phyloP scores from a whole-genome alignment of 2,888 invertebrate genomes.

The Caenorhabditis doughertyi region DNA sequence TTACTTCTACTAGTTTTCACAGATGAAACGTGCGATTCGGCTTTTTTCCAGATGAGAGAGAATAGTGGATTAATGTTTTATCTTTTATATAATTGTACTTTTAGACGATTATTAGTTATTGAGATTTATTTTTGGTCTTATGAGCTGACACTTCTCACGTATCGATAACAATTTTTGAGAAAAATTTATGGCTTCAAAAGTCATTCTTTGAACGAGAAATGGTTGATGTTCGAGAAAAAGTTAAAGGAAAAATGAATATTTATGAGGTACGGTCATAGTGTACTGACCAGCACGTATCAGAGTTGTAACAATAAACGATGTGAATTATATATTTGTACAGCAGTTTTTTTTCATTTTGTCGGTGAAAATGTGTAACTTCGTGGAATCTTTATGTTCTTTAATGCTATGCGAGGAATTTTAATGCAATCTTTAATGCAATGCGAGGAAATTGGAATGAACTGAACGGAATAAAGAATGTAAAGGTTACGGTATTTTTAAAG shows the following conservation, averaged over 20 bases:
- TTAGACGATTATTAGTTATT: background rate
- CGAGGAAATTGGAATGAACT: too few species aligned
- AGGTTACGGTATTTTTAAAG: background rate
- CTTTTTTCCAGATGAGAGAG: slow-evolving; percentile 3
- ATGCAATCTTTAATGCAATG: too few species aligned
- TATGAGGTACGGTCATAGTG: slow-evolving; percentile 11
- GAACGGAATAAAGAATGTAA: too few species aligned
- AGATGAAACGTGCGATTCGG: slow-evolving; percentile 21
- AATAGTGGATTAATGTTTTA: background rate
- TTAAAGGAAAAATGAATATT: slow-evolving; percentile 1
- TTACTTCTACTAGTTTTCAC: slow-evolving; percentile 11
- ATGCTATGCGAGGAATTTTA: too few species aligned
- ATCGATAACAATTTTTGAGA: too few species aligned
- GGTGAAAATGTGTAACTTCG: background rate
- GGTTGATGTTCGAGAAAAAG: background rate
- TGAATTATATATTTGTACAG: background rate
- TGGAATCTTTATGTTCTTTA: too few species aligned
- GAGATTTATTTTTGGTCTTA: background rate
- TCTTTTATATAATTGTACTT: background rate
- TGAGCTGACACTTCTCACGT: too few species aligned
- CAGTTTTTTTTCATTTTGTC: too few species aligned
- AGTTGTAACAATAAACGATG: background rate
- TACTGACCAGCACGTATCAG: background rate
- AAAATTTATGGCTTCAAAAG: too few species aligned
- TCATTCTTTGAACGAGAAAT: too few species aligned